Evolutionary conservation across 2,888 invertebrate species (phyloP).

Genomic region (Busseola fusca): DNA sequence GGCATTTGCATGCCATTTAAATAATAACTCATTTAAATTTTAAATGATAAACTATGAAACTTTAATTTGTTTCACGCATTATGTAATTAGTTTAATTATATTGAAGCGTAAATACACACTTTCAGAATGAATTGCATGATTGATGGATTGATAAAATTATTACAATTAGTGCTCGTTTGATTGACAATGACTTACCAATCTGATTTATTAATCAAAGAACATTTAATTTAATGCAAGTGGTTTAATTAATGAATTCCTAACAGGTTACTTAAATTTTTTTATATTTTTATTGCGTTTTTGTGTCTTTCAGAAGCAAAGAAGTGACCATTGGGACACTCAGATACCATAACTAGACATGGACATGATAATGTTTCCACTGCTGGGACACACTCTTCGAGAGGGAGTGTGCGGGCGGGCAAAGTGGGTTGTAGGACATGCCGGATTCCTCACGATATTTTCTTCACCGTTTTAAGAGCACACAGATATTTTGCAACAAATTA

Average conservation of each 20-base stretch:
- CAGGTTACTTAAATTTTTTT: background rate
- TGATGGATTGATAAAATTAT: constrained; percentile 50
- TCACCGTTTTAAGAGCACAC: no score
- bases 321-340: no score
- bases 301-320: background rate
- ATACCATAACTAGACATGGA: no score
- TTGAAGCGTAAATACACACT: constrained; percentile 18
- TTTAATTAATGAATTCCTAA: background rate
- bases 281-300: background rate
- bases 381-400: no score
- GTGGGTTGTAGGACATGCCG: no score
- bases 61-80: background rate
- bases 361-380: no score
- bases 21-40: constrained; percentile 43
- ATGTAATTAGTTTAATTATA: constrained; percentile 46
- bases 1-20: no score
- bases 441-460: no score
- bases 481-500: no score
- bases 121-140: constrained; percentile 21
- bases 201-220: constrained; percentile 15
- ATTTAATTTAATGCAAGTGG: constrained; percentile 25
- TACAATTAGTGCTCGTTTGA: constrained; percentile 48
- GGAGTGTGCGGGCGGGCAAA: no score
- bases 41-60: constrained; percentile 24
- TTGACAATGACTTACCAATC: constrained; percentile 45